Percentiles rank a stretch among this genome's conserved stretches.
Evolutionary conservation across 1,140 invertebrate species (phyloP).

Genomic region (Ylistrum balloti): DNA sequence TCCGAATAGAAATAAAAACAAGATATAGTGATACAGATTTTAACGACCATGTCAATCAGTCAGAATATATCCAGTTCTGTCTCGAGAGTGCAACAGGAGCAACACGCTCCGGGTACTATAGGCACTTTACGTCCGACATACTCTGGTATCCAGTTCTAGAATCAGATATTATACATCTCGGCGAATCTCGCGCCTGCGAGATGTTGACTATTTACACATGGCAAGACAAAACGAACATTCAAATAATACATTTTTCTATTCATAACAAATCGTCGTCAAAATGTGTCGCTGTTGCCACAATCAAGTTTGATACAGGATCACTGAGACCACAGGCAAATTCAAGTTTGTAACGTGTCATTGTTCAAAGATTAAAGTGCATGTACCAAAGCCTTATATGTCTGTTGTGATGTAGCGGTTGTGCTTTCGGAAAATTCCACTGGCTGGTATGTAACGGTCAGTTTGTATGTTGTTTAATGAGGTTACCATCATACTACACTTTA

Average conservation of each 20-base stretch:
- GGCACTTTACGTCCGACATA: neutral
- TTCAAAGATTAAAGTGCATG: too few species aligned
- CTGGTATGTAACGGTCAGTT: too few species aligned
- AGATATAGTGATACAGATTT: neutral
- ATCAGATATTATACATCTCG: constrained; percentile 24
- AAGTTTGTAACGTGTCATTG: neutral
- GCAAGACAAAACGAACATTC: neutral
- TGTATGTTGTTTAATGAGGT: too few species aligned
- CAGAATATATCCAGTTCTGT: neutral
- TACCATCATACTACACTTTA: too few species aligned
- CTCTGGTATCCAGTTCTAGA: neutral
- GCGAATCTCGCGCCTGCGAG: constrained; percentile 20
- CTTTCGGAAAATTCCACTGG: too few species aligned
- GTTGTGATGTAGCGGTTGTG: too few species aligned
- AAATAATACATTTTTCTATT: constrained; percentile 9
- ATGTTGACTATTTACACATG: neutral
- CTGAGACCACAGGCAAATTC: neutral
- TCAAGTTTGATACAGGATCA: neutral
- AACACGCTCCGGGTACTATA: neutral
- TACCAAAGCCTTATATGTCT: too few species aligned
- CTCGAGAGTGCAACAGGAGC: neutral
- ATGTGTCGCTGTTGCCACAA: neutral
- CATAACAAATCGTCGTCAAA: neutral
- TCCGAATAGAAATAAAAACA: neutral
- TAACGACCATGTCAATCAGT: neutral